Evolutionary conservation across 2,797 vertebrate genomes (phyloP).

Genomic region (Sebastes nivosus): DNA sequence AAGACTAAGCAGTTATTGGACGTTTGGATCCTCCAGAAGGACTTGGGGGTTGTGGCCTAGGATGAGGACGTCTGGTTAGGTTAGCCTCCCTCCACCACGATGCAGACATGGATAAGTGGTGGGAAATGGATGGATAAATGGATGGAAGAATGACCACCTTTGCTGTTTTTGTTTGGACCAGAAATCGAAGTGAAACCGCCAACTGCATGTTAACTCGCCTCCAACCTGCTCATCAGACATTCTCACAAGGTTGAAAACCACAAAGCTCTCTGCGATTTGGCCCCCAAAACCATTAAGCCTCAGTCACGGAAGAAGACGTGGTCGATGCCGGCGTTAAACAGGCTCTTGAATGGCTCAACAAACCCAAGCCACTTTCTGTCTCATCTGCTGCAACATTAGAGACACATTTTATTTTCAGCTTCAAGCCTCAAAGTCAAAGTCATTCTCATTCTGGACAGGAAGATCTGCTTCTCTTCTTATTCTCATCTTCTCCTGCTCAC

Average conservation of each 20-base stretch:
- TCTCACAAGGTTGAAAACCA: background rate
- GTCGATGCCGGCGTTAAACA: conserved; percentile 1
- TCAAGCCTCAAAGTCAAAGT: background rate
- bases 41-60: background rate
- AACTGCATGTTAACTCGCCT: background rate
- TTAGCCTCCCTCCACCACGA: background rate
- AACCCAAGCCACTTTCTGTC: background rate
- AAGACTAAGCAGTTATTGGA: background rate
- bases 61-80: background rate
- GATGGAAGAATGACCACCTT: background rate
- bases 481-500: conserved; percentile 1
- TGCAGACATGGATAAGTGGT: background rate
- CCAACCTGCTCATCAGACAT: background rate
- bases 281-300: background rate
- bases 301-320: background rate
- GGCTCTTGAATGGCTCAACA: background rate
- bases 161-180: background rate
- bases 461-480: background rate
- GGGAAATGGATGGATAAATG: background rate
- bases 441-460: conserved; percentile 12
- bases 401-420: background rate
- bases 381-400: conserved; percentile 4
- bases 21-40: background rate
- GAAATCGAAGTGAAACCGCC: background rate
- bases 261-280: background rate